These are phyloP conservation scores for Isotomurus palustris DNA, from an alignment of 2,888 invertebrate species.

Conservation along the genomic window DNA sequence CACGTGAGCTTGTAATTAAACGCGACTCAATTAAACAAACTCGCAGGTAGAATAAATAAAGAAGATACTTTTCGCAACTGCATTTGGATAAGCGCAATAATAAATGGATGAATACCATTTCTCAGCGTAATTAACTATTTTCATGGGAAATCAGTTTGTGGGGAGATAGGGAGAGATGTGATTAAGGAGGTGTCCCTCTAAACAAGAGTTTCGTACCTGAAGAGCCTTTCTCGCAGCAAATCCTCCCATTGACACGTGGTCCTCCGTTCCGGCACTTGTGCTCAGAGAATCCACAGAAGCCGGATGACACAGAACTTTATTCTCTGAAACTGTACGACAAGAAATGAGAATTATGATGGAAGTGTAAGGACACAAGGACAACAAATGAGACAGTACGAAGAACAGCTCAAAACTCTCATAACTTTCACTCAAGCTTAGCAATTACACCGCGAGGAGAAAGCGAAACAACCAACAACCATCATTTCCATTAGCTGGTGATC, in stretches of 20 bases:
- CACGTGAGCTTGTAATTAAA: no score
- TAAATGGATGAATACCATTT: no score
- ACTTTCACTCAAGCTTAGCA: no score
- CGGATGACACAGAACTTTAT: slow-evolving; percentile 65
- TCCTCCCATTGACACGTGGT: slow-evolving; percentile 67
- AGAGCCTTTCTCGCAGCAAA: slow-evolving; percentile 62
- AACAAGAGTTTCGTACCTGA: slow-evolving; percentile 54
- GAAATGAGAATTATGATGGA: not conserved
- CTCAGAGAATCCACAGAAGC: slow-evolving; percentile 63
- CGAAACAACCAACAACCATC: not conserved
- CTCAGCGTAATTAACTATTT: no score
- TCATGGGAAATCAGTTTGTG: no score
- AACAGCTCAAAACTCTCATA: no score
- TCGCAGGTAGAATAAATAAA: not conserved
- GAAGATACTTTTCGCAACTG: not conserved
- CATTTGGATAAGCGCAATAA: no score
- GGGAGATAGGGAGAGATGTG: no score
- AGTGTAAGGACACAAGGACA: not conserved
- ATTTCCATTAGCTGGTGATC: not conserved
- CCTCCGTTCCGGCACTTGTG: slow-evolving; percentile 64
- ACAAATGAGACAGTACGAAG: no score
- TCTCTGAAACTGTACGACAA: slow-evolving; percentile 58
- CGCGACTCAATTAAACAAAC: not conserved
- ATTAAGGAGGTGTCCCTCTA: no score
- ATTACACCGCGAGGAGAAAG: no score